Base-by-base conservation (phyloP, 2,797 vertebrate genomes). In the Anabacerthia variegaticeps region DNA sequence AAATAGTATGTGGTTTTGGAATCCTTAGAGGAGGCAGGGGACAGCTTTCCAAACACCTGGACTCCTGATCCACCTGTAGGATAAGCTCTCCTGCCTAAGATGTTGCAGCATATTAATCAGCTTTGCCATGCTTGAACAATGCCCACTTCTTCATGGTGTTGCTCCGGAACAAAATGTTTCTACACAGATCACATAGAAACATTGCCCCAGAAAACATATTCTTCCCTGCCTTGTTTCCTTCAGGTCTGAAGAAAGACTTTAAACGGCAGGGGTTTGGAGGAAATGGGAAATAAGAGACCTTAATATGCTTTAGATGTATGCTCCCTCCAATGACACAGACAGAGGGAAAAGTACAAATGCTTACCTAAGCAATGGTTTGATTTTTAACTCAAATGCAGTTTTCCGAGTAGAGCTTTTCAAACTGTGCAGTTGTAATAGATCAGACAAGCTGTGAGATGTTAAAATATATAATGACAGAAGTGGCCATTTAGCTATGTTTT, bases 11-110 rank as follows among this genome's bases (percentile, higher is more conserved):
- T 2, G 74, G 92, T 90, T 97, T 88, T 86, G 80, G 85, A 90
- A 95, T 92, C 44, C 36, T 79, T 93, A 80, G 63, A 85, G 14
- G 32, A 92, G 56, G 27, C 59, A 94, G 27, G 9, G 49, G 88
- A 82, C 67, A 69, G 49, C 80, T 91, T 93, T 96, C 95, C 88
- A 92, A 93, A 92, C 95, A 95, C 89, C 95, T 96, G 96, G 90
- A 72, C 69, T 93, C 22, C 77, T 63, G 91, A 94, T 95, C 63
- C 89, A 90, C 51, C 67, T 88, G 63, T 87, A 93, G 85, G 88
- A 92, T 85, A 84, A 92, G 48, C 26, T 91, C 41, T 85, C 9
- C 58, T 92, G 34, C 62, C 51, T 55, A 30, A 84, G 56, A 90
- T 4, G 3, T 66, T 96, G 49, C 65, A 80, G 46, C 28, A 39